Base-by-base conservation (phyloP, 1,140 invertebrate genomes). In the Caerostris extrusa region DNA sequence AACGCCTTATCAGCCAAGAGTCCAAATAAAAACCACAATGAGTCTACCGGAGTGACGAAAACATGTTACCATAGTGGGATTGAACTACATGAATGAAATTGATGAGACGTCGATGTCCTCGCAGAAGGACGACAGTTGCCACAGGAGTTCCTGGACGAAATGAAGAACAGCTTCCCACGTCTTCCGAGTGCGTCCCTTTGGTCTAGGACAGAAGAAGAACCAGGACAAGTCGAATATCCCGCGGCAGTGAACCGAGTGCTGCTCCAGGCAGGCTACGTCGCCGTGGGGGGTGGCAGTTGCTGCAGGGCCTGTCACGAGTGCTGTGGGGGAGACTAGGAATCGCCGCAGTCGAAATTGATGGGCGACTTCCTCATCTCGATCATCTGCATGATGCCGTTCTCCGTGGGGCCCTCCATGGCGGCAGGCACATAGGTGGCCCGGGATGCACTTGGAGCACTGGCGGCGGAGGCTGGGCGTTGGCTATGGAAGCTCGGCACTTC, bases 401-500 rank as follows among this genome's bases (percentile, higher is more conserved):
- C 96, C 96, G 97, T 95, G 94, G 95, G 96, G 94, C 96, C 94
- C 58, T 96, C 96, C 95, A 97, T 95, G 95, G 96, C 95, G 94
- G 95, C 91, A 94, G 95, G 95, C 95, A 97, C 95, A 95, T 97
- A 96, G 19, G 95, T 95, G 95, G 96, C 95, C 96, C 17, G 97
- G 96, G 53, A 94, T 89, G 94, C 95, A 95, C 71, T 95, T 95
- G 69, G 97, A 97, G 95, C 98, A 98, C 57, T 97, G 97, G 88
- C 98, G 96, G 95, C 98, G 97, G 7, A 98, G 96, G 97, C 97
- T 14, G 98, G 98, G 77, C 98, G 96, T 95, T 98, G 98, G 94
- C 97, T 0, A n/a, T 96, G 57, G 98, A 98, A 50, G 98, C 98
- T 94, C 98, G 97, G 96, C 98, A 99, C 77, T 98, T 97, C 95